phyloP scores from a whole-genome alignment of 1,140 invertebrate genomes.

The Psilanteris sp. region DNA sequence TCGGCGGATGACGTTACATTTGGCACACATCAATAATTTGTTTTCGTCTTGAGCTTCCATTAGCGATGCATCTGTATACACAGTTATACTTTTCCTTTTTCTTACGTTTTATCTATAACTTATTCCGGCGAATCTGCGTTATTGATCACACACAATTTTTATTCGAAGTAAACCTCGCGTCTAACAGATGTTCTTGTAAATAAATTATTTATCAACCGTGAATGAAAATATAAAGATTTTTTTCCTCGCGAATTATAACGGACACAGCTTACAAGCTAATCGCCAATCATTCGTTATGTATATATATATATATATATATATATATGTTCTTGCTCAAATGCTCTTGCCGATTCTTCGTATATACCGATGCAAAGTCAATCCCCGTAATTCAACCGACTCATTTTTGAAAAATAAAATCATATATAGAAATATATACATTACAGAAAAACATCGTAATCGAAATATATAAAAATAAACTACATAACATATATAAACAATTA shows the following conservation, averaged over 20 bases:
- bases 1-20: constrained; percentile 52
- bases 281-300: no score
- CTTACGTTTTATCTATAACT: constrained; percentile 25
- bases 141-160: constrained; percentile 37
- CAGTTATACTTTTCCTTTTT: constrained; percentile 20
- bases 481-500: no score
- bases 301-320: no score
- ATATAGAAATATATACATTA: no score
- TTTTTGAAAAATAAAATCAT: no score
- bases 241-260: constrained; percentile 1
- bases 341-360: no score
- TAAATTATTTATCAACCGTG: constrained; percentile 11
- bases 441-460: no score
- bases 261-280: no score
- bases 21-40: constrained; percentile 61
- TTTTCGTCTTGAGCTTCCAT: constrained; percentile 53
- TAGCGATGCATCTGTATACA: constrained; percentile 41
- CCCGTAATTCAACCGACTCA: no score
- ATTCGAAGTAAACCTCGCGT: constrained; percentile 16
- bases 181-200: constrained; percentile 30
- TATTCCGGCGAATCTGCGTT: constrained; percentile 32
- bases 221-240: constrained; percentile 4
- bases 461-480: no score
- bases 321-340: no score
- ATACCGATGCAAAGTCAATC: no score